phyloP scores from a whole-genome alignment of 2,113 vertebrate species.

The Barnardius zonarius region DNA sequence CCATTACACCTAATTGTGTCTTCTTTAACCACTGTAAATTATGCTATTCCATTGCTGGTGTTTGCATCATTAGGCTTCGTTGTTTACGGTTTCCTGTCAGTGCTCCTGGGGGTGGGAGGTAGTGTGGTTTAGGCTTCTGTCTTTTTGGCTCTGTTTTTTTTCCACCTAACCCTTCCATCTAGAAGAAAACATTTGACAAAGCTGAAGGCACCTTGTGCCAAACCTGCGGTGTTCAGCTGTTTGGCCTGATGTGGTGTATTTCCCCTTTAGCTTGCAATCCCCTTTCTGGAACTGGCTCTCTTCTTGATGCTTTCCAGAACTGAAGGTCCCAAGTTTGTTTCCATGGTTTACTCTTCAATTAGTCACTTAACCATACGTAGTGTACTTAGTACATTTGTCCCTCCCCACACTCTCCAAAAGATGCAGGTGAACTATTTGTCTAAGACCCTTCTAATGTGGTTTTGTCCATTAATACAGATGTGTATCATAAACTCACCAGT shows the following conservation, averaged over 20 bases:
- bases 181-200: not conserved
- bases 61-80: slow-evolving; percentile 41
- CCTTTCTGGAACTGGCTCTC: not conserved
- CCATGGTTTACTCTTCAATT: not conserved
- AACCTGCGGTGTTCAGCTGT: not conserved
- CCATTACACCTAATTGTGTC: slow-evolving; percentile 31
- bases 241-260: not conserved
- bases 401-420: not conserved
- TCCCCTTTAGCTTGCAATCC: not conserved
- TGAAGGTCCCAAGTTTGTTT: not conserved
- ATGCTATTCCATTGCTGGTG: not conserved
- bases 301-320: not conserved
- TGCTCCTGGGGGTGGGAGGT: not conserved
- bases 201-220: not conserved
- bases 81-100: not conserved
- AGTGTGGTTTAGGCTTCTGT: not conserved
- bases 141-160: not conserved
- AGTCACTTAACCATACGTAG: not conserved
- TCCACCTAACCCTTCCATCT: not conserved
- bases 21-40: slow-evolving; percentile 35
- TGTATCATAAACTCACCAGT: not conserved
- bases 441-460: not conserved
- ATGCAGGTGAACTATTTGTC: not conserved
- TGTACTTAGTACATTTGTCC: not conserved
- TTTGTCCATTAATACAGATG: not conserved